Evolutionary conservation across 2,797 vertebrate genomes (phyloP).

Genomic region (Sylvilagus floridanus): DNA sequence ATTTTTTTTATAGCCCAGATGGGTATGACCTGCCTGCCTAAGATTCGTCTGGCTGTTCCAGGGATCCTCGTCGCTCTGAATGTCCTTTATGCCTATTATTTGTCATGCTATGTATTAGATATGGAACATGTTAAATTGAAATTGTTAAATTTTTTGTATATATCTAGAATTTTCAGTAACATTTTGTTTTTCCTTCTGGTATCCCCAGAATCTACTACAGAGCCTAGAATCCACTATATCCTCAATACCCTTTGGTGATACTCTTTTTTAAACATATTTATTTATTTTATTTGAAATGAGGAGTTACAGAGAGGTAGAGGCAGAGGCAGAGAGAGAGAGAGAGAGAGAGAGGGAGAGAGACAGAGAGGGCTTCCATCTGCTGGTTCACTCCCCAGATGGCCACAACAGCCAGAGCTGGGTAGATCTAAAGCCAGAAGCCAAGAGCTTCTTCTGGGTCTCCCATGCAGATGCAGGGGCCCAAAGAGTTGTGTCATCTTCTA

Average conservation of each 20-base stretch:
- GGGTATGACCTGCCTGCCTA: not conserved
- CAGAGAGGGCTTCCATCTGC: too few relatives aligned
- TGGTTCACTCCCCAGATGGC: too few relatives aligned
- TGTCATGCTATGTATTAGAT: conserved; percentile 5
- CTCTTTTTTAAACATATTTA: not conserved
- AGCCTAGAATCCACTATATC: not conserved
- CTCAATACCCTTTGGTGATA: not conserved
- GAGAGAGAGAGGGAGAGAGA: too few relatives aligned
- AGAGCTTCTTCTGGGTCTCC: too few relatives aligned
- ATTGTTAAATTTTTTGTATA: not conserved
- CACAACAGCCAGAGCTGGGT: too few relatives aligned
- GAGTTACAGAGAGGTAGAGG: too few relatives aligned
- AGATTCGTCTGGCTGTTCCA: not conserved
- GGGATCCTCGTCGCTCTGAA: not conserved
- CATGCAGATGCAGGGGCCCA: too few relatives aligned
- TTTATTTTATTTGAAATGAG: too few relatives aligned
- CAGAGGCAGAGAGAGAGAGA: too few relatives aligned
- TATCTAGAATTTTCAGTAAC: not conserved
- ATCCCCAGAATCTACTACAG: not conserved
- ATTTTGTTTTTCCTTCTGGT: not conserved
- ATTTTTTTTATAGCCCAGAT: not conserved
- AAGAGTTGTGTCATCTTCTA: too few relatives aligned
- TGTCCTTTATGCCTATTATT: not conserved
- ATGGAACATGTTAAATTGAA: not conserved
- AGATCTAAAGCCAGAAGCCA: too few relatives aligned